Evolutionary conservation across 2,888 invertebrate genomes (phyloP).

Genomic region (Prostheceraeus crozeri): DNA sequence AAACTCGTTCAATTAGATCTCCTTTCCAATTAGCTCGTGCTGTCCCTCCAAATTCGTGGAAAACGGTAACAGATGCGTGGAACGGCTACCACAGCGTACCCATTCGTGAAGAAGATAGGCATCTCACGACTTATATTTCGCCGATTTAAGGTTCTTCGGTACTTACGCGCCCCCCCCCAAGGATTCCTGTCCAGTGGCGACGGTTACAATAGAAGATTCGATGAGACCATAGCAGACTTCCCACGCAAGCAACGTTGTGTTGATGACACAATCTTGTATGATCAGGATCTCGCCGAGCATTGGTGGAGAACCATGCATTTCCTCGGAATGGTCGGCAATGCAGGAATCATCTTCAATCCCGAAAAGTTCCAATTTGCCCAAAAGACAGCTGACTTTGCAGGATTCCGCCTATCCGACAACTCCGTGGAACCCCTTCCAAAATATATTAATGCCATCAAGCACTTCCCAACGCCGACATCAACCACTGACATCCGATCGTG

Average conservation of each 20-base stretch:
- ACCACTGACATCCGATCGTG: conserved; percentile 39
- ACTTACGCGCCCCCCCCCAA: conserved; percentile 35
- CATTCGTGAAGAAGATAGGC: neutral
- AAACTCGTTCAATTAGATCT: neutral
- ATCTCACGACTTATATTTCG: neutral
- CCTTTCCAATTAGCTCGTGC: neutral
- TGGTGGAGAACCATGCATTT: neutral
- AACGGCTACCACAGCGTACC: too few species aligned
- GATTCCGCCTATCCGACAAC: conserved; percentile 2
- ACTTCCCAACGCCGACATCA: conserved; percentile 20
- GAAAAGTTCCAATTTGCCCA: conserved; percentile 3
- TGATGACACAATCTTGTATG: neutral
- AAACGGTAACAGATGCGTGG: conserved; percentile 8
- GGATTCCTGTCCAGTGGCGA: conserved; percentile 41
- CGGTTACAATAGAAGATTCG: conserved; percentile 41
- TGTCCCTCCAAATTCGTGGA: neutral
- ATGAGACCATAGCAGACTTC: conserved; percentile 39
- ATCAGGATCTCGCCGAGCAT: neutral
- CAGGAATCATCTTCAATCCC: neutral
- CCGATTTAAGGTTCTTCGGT: neutral
- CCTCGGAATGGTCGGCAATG: neutral
- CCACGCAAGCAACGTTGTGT: conserved; percentile 39
- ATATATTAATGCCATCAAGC: conserved; percentile 10
- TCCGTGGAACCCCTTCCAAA: conserved; percentile 10
- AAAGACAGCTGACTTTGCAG: neutral